phyloP scores from a whole-genome alignment of 2,797 vertebrate species.

The Selene dorsalis region DNA sequence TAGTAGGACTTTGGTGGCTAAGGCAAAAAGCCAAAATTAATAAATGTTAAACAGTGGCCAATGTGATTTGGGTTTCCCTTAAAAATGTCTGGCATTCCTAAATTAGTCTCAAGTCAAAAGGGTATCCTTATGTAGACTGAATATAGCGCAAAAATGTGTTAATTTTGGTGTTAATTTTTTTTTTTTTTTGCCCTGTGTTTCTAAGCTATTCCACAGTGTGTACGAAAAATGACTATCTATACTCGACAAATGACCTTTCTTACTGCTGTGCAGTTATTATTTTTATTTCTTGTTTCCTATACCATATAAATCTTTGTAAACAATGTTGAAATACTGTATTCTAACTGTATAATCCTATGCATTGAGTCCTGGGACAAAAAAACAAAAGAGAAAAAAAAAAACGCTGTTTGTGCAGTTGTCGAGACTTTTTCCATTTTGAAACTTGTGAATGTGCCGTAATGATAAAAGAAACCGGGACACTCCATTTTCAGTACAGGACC shows the following conservation, averaged over 20 bases:
- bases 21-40: constrained; percentile 74
- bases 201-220: constrained; percentile 82
- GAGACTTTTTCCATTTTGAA: constrained; percentile 72
- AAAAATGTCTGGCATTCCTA: constrained; percentile 76
- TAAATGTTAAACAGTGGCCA: constrained; percentile 78
- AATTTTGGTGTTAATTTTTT: constrained; percentile 69
- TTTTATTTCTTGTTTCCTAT: constrained; percentile 86
- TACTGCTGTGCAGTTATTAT: constrained; percentile 91
- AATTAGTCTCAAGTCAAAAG: constrained; percentile 78
- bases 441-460: constrained; percentile 84
- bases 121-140: constrained; percentile 79
- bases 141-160: constrained; percentile 83
- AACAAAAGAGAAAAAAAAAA: constrained; percentile 69
- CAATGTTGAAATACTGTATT: constrained; percentile 86
- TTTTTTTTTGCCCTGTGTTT: constrained; percentile 78
- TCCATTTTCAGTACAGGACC: constrained; percentile 68
- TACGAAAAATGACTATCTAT: constrained; percentile 86
- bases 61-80: constrained; percentile 76
- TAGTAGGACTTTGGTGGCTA: constrained; percentile 81
- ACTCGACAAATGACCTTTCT: constrained; percentile 86
- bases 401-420: constrained; percentile 80
- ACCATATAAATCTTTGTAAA: constrained; percentile 87
- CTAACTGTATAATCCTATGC: constrained; percentile 87
- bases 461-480: constrained; percentile 74
- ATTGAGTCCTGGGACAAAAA: constrained; percentile 81